Conservation (phyloP, 2,797 vertebrate genomes). For the Lagorchestes hirsutus region DNA sequence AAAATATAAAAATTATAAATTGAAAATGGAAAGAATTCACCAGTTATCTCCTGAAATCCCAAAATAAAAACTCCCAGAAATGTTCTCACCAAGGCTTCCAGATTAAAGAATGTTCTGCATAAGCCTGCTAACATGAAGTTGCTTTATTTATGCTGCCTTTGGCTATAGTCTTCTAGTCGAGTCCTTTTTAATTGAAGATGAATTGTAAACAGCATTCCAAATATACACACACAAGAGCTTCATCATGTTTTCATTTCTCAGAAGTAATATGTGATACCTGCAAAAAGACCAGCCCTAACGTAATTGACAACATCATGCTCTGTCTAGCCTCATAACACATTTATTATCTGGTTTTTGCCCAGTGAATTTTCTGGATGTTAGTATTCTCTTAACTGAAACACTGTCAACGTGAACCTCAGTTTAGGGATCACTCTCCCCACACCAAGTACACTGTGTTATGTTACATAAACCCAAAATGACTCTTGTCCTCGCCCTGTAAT, state of each 20-base stretch:
- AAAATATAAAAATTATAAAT: background rate
- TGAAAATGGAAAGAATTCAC: background rate
- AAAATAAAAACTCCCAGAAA: background rate
- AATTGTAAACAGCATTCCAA: background rate
- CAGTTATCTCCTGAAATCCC: background rate
- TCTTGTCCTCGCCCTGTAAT: conserved; percentile 48
- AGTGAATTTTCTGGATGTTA: background rate
- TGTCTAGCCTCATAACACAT: conserved; percentile 16
- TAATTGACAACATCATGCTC: background rate
- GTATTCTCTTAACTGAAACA: background rate
- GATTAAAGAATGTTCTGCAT: background rate
- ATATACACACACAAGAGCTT: background rate
- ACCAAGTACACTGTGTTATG: background rate
- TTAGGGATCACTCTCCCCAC: background rate
- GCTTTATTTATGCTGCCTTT: background rate
- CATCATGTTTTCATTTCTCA: conserved; percentile 27
- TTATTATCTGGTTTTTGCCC: conserved; percentile 6
- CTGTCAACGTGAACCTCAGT: background rate
- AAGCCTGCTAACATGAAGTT: background rate
- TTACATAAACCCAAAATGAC: conserved; percentile 42
- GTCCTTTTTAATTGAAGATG: background rate
- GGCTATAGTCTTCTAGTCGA: background rate
- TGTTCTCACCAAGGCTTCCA: background rate
- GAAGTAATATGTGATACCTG: background rate
- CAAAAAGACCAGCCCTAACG: conserved; percentile 27